These are phyloP conservation scores for Leuctra nigra DNA, from an alignment of 2,888 invertebrate species.

Conservation along the genomic window DNA sequence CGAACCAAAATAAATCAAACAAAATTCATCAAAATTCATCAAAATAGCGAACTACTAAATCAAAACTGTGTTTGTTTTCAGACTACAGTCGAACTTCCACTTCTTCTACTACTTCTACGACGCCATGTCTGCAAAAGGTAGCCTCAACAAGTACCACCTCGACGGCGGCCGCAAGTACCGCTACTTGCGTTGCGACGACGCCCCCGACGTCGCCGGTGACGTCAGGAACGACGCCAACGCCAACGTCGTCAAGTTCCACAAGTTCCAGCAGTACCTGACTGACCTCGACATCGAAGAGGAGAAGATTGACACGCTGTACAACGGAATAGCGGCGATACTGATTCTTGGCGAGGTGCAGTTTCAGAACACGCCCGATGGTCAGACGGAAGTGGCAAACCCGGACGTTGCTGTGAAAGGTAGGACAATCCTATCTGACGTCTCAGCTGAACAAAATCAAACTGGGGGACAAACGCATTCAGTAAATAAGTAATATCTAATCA, in stretches of 20 bases:
- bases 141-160: slow-evolving; percentile 59
- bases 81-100: slow-evolving; percentile 83
- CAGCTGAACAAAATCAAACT: too few relatives aligned
- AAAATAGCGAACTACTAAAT: too few relatives aligned
- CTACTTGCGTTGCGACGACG: slow-evolving; percentile 51
- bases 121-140: slow-evolving; percentile 62
- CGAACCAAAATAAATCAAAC: too few relatives aligned
- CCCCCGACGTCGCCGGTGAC: slow-evolving; percentile 33
- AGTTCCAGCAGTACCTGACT: slow-evolving; percentile 55
- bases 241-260: slow-evolving; percentile 57
- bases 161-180: slow-evolving; percentile 63
- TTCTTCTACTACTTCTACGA: slow-evolving; percentile 88
- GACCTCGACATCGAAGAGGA: slow-evolving; percentile 66
- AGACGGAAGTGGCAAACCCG: slow-evolving; percentile 64
- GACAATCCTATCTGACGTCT: too few relatives aligned
- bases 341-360: slow-evolving; percentile 75
- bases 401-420: slow-evolving; percentile 59
- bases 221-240: slow-evolving; percentile 28
- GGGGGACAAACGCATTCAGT: too few relatives aligned
- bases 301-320: slow-evolving; percentile 62
- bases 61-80: slow-evolving; percentile 42
- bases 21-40: too few relatives aligned
- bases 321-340: slow-evolving; percentile 65
- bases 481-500: too few relatives aligned
- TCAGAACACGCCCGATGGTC: slow-evolving; percentile 54